A percentile compares a stretch with the other conserved stretches of the same genome.
Conservation (phyloP, 2,113 vertebrate species). For the Microcebus jonahi region DNA sequence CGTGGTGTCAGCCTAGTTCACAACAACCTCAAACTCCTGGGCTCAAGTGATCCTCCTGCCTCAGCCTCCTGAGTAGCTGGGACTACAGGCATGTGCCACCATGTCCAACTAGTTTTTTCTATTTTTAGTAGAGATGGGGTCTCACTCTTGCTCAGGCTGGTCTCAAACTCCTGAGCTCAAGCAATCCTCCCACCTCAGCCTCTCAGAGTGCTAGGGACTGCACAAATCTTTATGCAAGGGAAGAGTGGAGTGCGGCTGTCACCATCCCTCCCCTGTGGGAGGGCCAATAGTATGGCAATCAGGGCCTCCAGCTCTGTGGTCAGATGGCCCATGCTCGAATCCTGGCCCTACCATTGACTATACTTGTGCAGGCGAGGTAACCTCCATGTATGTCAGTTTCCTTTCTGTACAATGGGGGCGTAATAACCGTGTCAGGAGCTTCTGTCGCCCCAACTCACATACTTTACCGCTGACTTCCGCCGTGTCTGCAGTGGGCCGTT, state of each 20-base stretch:
- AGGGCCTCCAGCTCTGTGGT: not conserved
- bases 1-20: no score
- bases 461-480: not conserved
- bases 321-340: not conserved
- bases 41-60: no score
- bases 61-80: no score
- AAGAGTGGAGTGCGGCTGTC: not conserved
- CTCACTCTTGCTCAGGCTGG: no score
- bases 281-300: no score
- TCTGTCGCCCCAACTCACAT: not conserved
- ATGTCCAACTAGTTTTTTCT: no score
- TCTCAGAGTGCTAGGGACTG: not conserved
- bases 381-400: not conserved
- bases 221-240: no score
- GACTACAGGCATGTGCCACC: no score
- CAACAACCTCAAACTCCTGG: no score
- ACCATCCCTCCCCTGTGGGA: rapidly evolving
- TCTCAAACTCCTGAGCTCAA: no score
- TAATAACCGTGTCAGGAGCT: not conserved
- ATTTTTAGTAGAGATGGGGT: no score
- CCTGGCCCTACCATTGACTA: not conserved
- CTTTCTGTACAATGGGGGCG: not conserved
- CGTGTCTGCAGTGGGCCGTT: not conserved
- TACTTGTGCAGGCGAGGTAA: not conserved
- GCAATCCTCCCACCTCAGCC: no score